Percentiles rank a stretch among this genome's conserved stretches.
Conservation (phyloP, 2,113 vertebrate genomes). For the Penelope pileata region DNA sequence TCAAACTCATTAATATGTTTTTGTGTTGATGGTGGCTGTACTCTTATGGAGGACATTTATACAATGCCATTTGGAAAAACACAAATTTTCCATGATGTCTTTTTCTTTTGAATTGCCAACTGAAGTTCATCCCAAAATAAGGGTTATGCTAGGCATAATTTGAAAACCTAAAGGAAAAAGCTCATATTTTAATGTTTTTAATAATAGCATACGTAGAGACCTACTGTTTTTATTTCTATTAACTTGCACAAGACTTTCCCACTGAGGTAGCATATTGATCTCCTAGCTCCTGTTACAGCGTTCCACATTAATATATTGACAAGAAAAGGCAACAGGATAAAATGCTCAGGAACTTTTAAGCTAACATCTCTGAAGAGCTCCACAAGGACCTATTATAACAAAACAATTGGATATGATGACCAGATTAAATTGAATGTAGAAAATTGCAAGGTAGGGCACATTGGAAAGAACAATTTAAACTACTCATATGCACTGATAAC, state of each 20-base stretch:
- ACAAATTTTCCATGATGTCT: neutral
- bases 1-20: neutral
- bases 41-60: neutral
- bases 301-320: neutral
- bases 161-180: neutral
- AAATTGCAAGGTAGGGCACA: conserved; percentile 12
- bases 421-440: conserved; percentile 21
- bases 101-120: neutral
- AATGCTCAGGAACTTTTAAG: neutral
- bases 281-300: neutral
- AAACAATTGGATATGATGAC: neutral
- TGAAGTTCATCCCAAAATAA: neutral
- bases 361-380: neutral
- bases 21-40: neutral
- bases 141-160: neutral
- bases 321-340: neutral
- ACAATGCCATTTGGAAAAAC: neutral
- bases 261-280: neutral
- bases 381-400: conserved; percentile 5
- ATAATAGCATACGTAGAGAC: neutral
- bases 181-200: neutral
- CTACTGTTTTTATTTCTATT: neutral
- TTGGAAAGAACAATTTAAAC: conserved; percentile 37
- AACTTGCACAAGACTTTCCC: neutral
- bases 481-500: conserved; percentile 1